Conservation (phyloP, 1,140 invertebrate genomes). For the Orius insidiosus region DNA sequence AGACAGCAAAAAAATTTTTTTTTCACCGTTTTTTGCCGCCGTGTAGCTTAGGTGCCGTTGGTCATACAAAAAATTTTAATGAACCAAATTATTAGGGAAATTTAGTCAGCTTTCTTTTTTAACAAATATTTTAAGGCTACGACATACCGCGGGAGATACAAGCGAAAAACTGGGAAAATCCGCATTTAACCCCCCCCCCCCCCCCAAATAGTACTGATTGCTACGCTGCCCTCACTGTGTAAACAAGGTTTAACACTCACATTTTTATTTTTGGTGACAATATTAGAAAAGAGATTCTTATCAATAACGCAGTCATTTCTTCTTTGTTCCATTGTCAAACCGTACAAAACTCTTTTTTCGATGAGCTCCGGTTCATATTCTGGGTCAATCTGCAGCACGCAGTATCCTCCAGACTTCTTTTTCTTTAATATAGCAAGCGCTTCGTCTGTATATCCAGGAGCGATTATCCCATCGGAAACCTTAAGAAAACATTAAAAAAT, state of each 20-base stretch:
- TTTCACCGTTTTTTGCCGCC: no score
- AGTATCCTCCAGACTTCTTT: slow-evolving; percentile 90
- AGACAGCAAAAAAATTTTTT: no score
- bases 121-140: not conserved
- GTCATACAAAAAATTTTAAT: no score
- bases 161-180: no score
- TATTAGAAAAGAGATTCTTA: slow-evolving; percentile 58
- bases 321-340: slow-evolving; percentile 79
- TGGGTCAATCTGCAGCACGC: slow-evolving; percentile 84
- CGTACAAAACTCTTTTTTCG: slow-evolving; percentile 80
- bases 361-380: slow-evolving; percentile 59
- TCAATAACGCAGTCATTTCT: slow-evolving; percentile 81
- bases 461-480: slow-evolving; percentile 94
- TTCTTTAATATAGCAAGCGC: slow-evolving; percentile 81
- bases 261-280: slow-evolving; percentile 56
- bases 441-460: slow-evolving; percentile 69
- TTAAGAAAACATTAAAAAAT: slow-evolving; percentile 13
- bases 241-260: slow-evolving; percentile 25
- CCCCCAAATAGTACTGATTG: not conserved
- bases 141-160: not conserved
- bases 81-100: no score
- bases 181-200: not conserved
- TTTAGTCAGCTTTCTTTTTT: no score
- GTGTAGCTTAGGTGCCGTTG: no score
- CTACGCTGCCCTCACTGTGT: not conserved